Base-by-base conservation (phyloP, 2,797 vertebrate species). In the Iguana delicatissima region DNA sequence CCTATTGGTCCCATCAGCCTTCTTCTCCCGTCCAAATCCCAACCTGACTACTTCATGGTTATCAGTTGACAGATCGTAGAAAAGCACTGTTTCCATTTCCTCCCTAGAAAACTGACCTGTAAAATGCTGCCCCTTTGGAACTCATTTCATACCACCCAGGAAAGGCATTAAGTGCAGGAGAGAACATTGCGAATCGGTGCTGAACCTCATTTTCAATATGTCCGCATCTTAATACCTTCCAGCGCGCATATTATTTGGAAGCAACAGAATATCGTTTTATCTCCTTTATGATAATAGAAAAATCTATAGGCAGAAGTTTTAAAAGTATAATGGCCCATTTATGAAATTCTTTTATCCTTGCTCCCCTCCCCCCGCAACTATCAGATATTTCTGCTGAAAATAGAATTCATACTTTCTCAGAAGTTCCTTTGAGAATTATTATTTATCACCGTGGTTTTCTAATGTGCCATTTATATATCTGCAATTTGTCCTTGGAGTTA, bases 261-360 rank as follows among this genome's bases (percentile, higher is more conserved):
- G 42, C 55, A 62, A 20, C 46, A 24, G 10, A 77, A 69, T 76
- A 57, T 32, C 46, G 0, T 76, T 88, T 80, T 59, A 35, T 82
- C 7, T 59, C 81, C 1, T 14, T 86, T 90, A 69, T 57, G 29
- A 46, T 80, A 64, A 84, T 42, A 50, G 55, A n/a, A 90, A 38
- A 74, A 62, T 57, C 35, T 83, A 4, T 81, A 81, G 90, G 73
- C 18, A 80, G 52, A 84, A 26, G 74, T 42, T 80, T 52, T 72
- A 20, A 50, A 84, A 74, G 88, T 32, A 62, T 59, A 62, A 88
- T 55, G 73, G 87, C 20, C 35, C 79, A 12, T 90, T 89, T 16
- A 24, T 0, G 0, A 18, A 50, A 73, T 4, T 2, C 16, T 12
- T 32, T 13, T 14, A 76, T 69, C 77, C 62, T n/a, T 86, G 67